phyloP scores from a whole-genome alignment of 64 coral and sea anemone genomes.

The Stylophora pistillata region DNA sequence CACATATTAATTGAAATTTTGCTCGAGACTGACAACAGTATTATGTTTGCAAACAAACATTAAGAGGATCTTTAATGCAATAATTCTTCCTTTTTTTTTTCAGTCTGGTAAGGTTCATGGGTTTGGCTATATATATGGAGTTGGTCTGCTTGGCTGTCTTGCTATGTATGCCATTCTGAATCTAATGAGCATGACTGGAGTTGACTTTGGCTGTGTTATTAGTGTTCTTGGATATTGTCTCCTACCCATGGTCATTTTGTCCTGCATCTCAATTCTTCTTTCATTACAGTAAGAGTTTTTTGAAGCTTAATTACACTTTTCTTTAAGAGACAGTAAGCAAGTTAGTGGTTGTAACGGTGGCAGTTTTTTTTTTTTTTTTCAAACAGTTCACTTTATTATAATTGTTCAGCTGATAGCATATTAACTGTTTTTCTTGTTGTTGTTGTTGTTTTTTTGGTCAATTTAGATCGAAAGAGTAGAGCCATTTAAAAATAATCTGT shows the following conservation, averaged over 20 bases:
- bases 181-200: conserved; percentile 99
- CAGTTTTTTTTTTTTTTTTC: too few relatives aligned
- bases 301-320: neutral
- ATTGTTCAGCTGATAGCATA: too few relatives aligned
- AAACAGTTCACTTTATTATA: too few relatives aligned
- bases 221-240: conserved; percentile 98
- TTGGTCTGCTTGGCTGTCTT: conserved; percentile 87
- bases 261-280: conserved; percentile 73
- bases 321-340: neutral
- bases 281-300: conserved; percentile 87
- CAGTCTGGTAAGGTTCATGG: conserved; percentile 98
- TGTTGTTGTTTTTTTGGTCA: too few relatives aligned
- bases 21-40: too few relatives aligned
- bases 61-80: neutral
- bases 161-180: conserved; percentile 94
- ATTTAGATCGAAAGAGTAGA: too few relatives aligned
- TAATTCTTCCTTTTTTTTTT: neutral
- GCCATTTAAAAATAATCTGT: too few relatives aligned
- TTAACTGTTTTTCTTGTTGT: too few relatives aligned
- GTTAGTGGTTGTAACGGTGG: too few relatives aligned
- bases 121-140: conserved; percentile 99
- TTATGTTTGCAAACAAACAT: neutral
- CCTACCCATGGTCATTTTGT: conserved; percentile 91
- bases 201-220: conserved; percentile 82
- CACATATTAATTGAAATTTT: too few relatives aligned